Evolutionary conservation across 2,113 vertebrate species (phyloP).

Genomic region (Osmerus eperlanus): DNA sequence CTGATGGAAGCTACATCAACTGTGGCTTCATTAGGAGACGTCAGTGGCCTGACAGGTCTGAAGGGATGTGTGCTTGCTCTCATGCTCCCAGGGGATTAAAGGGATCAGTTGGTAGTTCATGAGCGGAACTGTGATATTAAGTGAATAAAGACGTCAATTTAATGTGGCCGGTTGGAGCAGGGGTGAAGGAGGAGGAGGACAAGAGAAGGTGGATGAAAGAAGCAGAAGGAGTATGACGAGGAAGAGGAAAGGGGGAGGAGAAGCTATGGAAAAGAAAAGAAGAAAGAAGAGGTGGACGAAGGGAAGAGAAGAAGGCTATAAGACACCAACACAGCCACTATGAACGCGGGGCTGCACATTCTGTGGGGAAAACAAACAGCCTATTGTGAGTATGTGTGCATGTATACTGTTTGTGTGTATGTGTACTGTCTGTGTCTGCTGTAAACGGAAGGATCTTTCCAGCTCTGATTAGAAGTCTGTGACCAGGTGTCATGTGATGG

Average conservation of each 20-base stretch:
- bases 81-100: neutral
- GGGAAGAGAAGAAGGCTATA: too few relatives aligned
- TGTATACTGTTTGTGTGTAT: conserved; percentile 13
- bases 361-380: conserved; percentile 43
- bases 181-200: neutral
- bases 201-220: too few relatives aligned
- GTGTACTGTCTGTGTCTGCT: conserved; percentile 20
- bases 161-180: neutral
- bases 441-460: conserved; percentile 24
- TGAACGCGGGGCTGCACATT: neutral
- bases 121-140: conserved; percentile 1
- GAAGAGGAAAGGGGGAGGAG: too few relatives aligned
- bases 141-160: conserved; percentile 33
- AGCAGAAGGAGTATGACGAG: too few relatives aligned
- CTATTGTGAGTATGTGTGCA: conserved; percentile 48
- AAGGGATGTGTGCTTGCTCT: neutral
- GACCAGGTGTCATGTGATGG: conserved; percentile 63
- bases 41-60: too few relatives aligned
- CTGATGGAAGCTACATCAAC: too few relatives aligned
- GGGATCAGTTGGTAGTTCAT: conserved; percentile 10
- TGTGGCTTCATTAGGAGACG: too few relatives aligned
- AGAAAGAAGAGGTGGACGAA: too few relatives aligned
- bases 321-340: too few relatives aligned
- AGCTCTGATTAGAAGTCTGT: conserved; percentile 55
- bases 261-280: too few relatives aligned